Conservation (phyloP, 2,888 invertebrate species). For the Apantesis nais region DNA sequence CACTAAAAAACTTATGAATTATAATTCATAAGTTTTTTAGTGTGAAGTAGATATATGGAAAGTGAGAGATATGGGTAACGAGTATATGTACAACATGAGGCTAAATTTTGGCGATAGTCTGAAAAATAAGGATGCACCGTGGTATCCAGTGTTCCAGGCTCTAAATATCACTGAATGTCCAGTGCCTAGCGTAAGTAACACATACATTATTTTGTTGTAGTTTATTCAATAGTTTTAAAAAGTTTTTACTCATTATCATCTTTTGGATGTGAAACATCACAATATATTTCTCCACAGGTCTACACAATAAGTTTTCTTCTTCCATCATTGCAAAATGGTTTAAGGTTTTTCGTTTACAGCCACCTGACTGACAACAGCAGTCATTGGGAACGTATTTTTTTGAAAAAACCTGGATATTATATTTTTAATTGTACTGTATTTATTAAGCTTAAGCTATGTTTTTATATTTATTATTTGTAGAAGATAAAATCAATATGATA, state of each 20-base stretch:
- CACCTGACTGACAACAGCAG: too few species aligned
- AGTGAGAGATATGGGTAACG: slow-evolving; percentile 57
- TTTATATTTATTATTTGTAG: too few species aligned
- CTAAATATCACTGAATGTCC: slow-evolving; percentile 66
- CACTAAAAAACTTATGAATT: slow-evolving; percentile 52
- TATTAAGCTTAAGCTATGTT: too few species aligned
- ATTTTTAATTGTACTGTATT: too few species aligned
- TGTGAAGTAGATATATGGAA: slow-evolving; percentile 62
- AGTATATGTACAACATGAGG: slow-evolving; percentile 53
- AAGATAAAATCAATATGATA: too few species aligned
- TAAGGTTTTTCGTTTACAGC: too few species aligned
- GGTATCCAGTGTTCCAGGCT: slow-evolving; percentile 56
- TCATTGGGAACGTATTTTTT: too few species aligned
- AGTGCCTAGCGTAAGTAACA: slow-evolving; percentile 57
- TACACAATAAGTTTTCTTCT: too few species aligned
- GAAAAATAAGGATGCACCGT: slow-evolving; percentile 61
- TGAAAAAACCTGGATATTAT: too few species aligned
- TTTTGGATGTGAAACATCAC: background rate
- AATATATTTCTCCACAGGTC: too few species aligned
- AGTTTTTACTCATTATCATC: background rate
- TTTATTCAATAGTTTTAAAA: background rate
- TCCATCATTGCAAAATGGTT: too few species aligned
- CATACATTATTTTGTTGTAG: background rate
- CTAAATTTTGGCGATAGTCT: slow-evolving; percentile 61
- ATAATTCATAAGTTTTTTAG: slow-evolving; percentile 49